Percentiles rank a stretch among this genome's conserved stretches.
Conservation (phyloP, 1,140 invertebrate genomes). For the Lepidurus packardi region DNA sequence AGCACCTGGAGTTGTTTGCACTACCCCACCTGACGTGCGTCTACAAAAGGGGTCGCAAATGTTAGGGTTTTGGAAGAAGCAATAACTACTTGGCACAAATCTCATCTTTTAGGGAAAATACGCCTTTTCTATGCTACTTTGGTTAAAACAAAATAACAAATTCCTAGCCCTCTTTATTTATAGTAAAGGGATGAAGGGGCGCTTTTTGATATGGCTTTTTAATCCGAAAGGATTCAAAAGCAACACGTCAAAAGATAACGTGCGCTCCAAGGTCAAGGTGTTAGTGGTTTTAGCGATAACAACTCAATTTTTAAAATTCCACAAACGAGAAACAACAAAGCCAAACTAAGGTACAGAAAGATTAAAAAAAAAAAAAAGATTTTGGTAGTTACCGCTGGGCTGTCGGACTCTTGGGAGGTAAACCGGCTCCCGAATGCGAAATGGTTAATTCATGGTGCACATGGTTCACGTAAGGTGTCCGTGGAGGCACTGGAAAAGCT, state of each 20-base stretch:
- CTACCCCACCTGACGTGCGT: constrained; percentile 17
- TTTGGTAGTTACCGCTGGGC: constrained; percentile 54
- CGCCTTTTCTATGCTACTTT: too few species aligned
- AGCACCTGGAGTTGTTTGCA: neutral
- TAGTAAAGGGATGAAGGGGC: too few species aligned
- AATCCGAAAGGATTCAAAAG: too few species aligned
- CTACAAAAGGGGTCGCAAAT: constrained; percentile 22
- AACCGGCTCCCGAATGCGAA: constrained; percentile 46
- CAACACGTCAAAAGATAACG: too few species aligned
- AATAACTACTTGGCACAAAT: neutral
- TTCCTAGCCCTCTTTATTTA: too few species aligned
- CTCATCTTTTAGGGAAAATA: neutral
- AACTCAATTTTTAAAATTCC: neutral
- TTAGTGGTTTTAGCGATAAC: too few species aligned
- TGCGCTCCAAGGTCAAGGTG: neutral
- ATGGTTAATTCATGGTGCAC: constrained; percentile 43
- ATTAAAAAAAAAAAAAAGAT: constrained; percentile 13
- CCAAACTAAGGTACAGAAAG: neutral
- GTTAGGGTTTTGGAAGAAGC: neutral
- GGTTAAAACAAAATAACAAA: too few species aligned
- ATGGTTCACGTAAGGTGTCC: constrained; percentile 65
- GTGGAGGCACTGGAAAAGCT: constrained; percentile 79
- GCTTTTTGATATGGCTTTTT: too few species aligned
- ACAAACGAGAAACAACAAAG: neutral
- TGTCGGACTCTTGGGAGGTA: constrained; percentile 66